Base-by-base conservation (phyloP, 1,140 invertebrate species). In the Apocrypta bakeri region DNA sequence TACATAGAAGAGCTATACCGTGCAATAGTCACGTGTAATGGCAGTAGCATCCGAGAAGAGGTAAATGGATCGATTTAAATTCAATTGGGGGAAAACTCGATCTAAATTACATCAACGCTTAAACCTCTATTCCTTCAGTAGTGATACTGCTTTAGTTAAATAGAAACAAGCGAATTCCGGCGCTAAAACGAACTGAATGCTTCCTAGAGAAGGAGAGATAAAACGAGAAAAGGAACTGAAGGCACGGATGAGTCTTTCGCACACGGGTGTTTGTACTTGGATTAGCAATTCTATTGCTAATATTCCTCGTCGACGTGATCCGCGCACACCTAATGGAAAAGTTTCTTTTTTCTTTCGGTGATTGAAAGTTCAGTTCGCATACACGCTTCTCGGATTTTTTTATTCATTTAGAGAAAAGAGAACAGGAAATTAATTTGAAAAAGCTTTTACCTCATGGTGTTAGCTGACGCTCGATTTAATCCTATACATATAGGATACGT, bases 201-300 rank as follows among this genome's bases (percentile, higher is more conserved):
- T 66, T 24, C 79, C 77, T n/a, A 74, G 61, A 79, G 25, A 66
- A 25, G 24, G 63, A 48, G 25, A 84, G 81, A 61, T 73, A 72
- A 80, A n/a, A 33, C 31, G 8, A 79, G 64, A 25, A 56, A 33
- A 79, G 31, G 21, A 14, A 72, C 69, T 11, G n/a, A 24, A 37
- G 33, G 14, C 14, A 71, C 17, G 33, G 11, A 78, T 14, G 33
- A 78, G n/a, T 40, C 74, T 56, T 66, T 42, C 61, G 56, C 77
- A 84, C 82, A 81, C 76, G 83, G 85, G 86, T 88, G 87, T 89
- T 88, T 88, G 88, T 88, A 88, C 87, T 85, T 79, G 84, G 85
- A 89, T 89, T 89, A 89, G 88, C 87, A 89, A 89, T 89, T 89
- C 88, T 87, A 88, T 89, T 88, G 88, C 85, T 84, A 83, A 88